phyloP scores from a whole-genome alignment of 2,888 invertebrate genomes.

The Octodonta nipae region DNA sequence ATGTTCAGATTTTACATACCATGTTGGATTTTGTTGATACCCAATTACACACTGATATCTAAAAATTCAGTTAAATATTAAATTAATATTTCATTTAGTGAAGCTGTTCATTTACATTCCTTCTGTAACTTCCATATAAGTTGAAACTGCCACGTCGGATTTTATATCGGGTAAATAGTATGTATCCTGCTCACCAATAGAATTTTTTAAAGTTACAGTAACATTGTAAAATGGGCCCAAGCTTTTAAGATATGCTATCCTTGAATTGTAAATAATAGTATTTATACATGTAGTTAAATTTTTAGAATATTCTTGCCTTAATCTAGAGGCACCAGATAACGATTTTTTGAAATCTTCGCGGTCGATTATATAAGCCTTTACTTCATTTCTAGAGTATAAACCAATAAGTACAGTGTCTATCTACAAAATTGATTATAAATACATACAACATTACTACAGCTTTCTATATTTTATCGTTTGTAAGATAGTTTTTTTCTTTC shows the following conservation, averaged over 20 bases:
- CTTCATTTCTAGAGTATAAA: constrained; percentile 32
- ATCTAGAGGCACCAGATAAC: constrained; percentile 46
- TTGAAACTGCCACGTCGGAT: constrained; percentile 42
- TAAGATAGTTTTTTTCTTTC: background rate
- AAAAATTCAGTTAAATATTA: constrained; percentile 9
- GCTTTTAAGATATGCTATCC: constrained; percentile 30
- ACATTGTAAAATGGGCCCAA: constrained; percentile 26
- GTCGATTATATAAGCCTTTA: constrained; percentile 42
- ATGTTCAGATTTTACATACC: constrained; percentile 22
- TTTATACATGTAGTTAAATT: constrained; percentile 1
- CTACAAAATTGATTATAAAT: constrained; percentile 16
- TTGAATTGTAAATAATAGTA: constrained; percentile 16
- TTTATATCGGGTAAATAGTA: constrained; percentile 37
- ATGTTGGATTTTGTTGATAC: constrained; percentile 16
- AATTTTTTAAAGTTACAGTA: constrained; percentile 27
- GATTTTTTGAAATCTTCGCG: constrained; percentile 46
- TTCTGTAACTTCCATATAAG: constrained; percentile 46
- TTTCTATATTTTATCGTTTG: no score
- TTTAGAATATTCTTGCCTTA: constrained; percentile 33
- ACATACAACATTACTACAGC: no score
- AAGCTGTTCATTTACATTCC: constrained; percentile 36
- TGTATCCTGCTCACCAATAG: constrained; percentile 36
- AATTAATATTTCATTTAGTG: background rate
- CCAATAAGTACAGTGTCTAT: constrained; percentile 34
- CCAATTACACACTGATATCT: constrained; percentile 27